Evolutionary conservation across 2,888 invertebrate species (phyloP).

Genomic region (Philereme vetulata): DNA sequence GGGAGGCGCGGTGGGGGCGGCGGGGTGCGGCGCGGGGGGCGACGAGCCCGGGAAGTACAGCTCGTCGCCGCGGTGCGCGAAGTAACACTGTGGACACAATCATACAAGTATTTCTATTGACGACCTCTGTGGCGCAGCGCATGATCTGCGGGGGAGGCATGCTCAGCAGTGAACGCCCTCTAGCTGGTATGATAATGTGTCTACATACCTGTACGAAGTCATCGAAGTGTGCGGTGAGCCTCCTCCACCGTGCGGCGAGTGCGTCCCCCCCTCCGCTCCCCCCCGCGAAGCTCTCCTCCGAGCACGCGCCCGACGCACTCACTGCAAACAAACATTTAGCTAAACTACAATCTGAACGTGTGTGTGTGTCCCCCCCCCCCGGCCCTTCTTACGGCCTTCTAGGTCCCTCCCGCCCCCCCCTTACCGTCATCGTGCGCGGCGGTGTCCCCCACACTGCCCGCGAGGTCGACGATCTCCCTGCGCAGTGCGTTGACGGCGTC

Average conservation of each 20-base stretch:
- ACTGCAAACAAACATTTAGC: slow-evolving; percentile 23
- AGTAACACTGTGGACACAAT: slow-evolving; percentile 87
- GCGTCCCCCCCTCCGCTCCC: slow-evolving; percentile 62
- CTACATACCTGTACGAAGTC: slow-evolving; percentile 87
- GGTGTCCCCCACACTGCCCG: slow-evolving; percentile 66
- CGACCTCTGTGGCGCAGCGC: too few species aligned
- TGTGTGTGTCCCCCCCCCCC: too few species aligned
- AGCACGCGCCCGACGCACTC: slow-evolving; percentile 41
- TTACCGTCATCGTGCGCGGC: slow-evolving; percentile 44
- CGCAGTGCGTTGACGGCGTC: slow-evolving; percentile 49
- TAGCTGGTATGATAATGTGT: too few species aligned
- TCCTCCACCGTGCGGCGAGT: slow-evolving; percentile 87
- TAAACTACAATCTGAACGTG: too few species aligned
- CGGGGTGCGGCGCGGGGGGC: slow-evolving; percentile 31
- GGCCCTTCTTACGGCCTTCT: too few species aligned
- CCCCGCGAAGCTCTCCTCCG: slow-evolving; percentile 67
- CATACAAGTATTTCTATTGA: too few species aligned
- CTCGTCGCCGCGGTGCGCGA: slow-evolving; percentile 89
- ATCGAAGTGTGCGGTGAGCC: slow-evolving; percentile 94
- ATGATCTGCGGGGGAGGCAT: too few species aligned
- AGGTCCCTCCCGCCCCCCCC: neutral
- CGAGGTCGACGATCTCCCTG: slow-evolving; percentile 71
- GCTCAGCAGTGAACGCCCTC: too few species aligned
- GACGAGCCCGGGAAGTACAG: slow-evolving; percentile 81
- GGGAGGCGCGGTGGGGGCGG: slow-evolving; percentile 32